Base-by-base conservation (phyloP, 2,797 vertebrate genomes). In the Manis crassicaudata region DNA sequence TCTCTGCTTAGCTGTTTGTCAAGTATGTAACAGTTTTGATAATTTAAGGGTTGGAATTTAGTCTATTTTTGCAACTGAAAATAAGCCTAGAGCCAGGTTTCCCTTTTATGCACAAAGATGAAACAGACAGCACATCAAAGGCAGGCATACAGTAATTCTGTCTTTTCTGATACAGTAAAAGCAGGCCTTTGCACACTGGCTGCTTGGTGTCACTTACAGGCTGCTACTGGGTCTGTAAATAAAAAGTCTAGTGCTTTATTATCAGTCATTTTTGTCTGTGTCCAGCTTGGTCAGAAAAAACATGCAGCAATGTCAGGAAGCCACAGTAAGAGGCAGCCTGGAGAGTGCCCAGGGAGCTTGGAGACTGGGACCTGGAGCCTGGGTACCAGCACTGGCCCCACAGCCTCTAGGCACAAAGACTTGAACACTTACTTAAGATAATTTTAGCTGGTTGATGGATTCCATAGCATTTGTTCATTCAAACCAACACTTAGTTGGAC, bases 21-120 rank as follows among this genome's bases (percentile, higher is more conserved):
- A 96, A 97, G 95, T 94, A 94, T 97, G 94, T 97, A 93, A 94
- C 95, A 94, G 92, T 97, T 96, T 88, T 97, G 97, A 97, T 98
- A 96, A 98, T 98, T 97, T 97, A 85, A 97, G 97, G 96, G 97
- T 95, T 97, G 84, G 92, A 96, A 97, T 95, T 96, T 63, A 92
- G 97, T 97, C 97, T 98, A 97, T 97, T 98, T 98, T 96, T 97
- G 91, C 90, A 37, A 90, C 92, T 95, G 89, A 97, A 97, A 95
- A 96, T 97, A 89, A 97, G 92, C 96, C 97, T 96, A 95, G 92
- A 97, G 96, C 97, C 96, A 97, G 94, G 93, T 97, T 96, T 97
- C 92, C 92, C 94, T 97, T 97, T 96, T 96, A 96, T 95, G 97
- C 84, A 63, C 89, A 93, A 97, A 97, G 92, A 90, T 68, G 6